Base-by-base conservation (phyloP, 2,113 vertebrate species). In the Bos taurus region DNA sequence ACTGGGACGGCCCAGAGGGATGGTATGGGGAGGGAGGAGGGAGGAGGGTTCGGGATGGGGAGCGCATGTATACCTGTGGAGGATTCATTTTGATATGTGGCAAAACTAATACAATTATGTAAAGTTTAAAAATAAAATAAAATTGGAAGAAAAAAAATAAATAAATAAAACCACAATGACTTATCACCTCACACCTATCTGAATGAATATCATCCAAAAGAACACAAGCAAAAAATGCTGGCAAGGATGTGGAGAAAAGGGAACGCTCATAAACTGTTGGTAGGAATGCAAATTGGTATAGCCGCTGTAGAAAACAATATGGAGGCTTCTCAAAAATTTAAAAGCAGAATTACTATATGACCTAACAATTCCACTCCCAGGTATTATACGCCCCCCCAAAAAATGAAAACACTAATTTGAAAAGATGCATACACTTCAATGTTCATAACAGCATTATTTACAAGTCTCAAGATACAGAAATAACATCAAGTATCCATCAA, bases 371-470 rank as follows among this genome's bases (percentile, higher is more conserved):
- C 50, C 13, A 56, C 21, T 56, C n/a, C 21, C n/a, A 28, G 4
- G 0, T 17, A 30, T 60, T 30, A 48, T 30, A 30, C 2, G 25
- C 3, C 62, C 19, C 8, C 7, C 1, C 0, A 1, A 56, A 83
- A 83, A 56, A 83, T 15, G 21, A 56, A 56, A 48, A 36, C 13
- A 16, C 52, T 83, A 56, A 56, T 83, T 83, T 21, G 19, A 83
- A 36, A 83, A 83, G 13, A 83, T 56, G n/a, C 33, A 83, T 83
- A 56, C 3, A 25, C 50, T 23, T n/a, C 50, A 56, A 25, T 36
- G 50, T 83, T 36, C 33, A 36, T 54, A 25, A 50, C 12, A 56
- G 3, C 33, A 25, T 25, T 83, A 14, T 83, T 83, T 83, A 56
- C 50, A 83, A 25, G 21, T 25, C 33, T 54, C 12, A 56, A 36